Conservation (phyloP, 2,888 invertebrate genomes). For the Myathropa florea region DNA sequence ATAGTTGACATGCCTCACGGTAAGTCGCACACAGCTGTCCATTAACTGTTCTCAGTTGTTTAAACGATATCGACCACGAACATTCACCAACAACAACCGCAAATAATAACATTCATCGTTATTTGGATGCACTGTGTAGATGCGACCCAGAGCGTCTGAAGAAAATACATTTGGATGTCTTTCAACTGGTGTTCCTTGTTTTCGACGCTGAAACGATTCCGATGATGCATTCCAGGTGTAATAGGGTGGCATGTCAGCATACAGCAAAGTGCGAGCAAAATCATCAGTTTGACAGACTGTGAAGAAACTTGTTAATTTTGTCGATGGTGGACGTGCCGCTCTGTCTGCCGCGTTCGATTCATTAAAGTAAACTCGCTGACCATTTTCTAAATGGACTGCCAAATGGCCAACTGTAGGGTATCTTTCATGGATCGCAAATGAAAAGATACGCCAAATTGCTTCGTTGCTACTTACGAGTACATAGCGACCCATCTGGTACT, state of each 20-base stretch:
- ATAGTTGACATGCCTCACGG: constrained; percentile 19
- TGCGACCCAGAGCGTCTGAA: too few species aligned
- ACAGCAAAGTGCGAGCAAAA: constrained; percentile 41
- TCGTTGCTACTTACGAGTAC: constrained; percentile 37
- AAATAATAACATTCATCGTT: constrained; percentile 30
- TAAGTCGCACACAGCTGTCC: constrained; percentile 31
- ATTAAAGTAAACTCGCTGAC: neutral
- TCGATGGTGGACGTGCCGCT: neutral
- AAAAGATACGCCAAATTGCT: constrained; percentile 36
- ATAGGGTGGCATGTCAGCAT: constrained; percentile 39
- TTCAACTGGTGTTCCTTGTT: too few species aligned
- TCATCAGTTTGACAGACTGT: constrained; percentile 3
- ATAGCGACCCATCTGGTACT: constrained; percentile 38
- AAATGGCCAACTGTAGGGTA: constrained; percentile 28
- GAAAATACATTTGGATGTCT: neutral
- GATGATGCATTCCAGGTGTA: constrained; percentile 26
- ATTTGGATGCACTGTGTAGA: constrained; percentile 38
- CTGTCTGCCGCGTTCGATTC: neutral
- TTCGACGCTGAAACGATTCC: neutral
- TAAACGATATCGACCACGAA: constrained; percentile 35
- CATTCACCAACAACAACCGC: constrained; percentile 23
- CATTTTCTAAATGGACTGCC: too few species aligned
- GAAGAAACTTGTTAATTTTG: neutral
- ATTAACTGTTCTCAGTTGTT: constrained; percentile 32
- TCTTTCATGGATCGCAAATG: constrained; percentile 29